These are phyloP conservation scores for Tetranychus piercei DNA, from an alignment of 2,888 invertebrate species.

Conservation along the genomic window DNA sequence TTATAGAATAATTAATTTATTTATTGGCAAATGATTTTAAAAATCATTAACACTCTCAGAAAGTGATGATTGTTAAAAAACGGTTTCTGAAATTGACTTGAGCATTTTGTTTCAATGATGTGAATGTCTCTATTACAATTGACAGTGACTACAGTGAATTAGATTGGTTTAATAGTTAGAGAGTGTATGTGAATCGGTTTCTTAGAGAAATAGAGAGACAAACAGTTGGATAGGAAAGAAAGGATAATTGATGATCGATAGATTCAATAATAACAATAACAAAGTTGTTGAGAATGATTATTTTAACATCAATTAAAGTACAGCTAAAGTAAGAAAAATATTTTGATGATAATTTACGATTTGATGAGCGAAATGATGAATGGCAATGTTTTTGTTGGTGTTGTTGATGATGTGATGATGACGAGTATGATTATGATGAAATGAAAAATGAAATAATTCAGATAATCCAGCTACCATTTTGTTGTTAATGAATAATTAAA, in stretches of 20 bases:
- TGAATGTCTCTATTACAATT: background rate
- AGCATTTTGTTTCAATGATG: background rate
- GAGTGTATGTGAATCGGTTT: background rate
- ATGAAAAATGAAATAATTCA: background rate
- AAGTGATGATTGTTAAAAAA: background rate
- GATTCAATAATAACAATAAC: too few relatives aligned
- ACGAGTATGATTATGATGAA: background rate
- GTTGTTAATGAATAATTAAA: background rate
- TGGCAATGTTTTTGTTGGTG: background rate
- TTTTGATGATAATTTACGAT: background rate
- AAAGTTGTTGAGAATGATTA: too few relatives aligned
- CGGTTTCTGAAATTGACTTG: background rate
- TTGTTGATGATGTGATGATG: background rate
- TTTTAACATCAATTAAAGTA: too few relatives aligned
- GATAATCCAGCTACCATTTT: conserved; percentile 1
- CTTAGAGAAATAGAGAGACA: background rate
- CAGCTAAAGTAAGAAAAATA: background rate
- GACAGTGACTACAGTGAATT: background rate
- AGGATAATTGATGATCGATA: too few relatives aligned
- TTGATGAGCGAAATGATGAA: background rate
- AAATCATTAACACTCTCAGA: background rate
- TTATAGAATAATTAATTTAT: background rate
- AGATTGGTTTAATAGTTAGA: background rate
- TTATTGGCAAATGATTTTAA: background rate
- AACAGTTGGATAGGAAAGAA: too few relatives aligned